Conservation (phyloP, 1,140 invertebrate genomes). For the Arctopsyche grandis region DNA sequence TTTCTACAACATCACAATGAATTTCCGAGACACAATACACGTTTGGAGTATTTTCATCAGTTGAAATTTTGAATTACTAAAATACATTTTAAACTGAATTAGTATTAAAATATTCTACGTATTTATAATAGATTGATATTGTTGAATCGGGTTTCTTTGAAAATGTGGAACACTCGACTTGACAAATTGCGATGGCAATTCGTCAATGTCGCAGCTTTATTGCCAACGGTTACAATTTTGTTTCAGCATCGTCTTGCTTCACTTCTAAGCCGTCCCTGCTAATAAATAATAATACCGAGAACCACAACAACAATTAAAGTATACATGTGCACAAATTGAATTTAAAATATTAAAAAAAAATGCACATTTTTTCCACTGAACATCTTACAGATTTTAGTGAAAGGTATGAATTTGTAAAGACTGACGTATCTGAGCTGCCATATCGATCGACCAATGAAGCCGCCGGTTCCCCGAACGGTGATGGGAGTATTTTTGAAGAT, state of each 20-base stretch:
- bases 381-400: too few relatives aligned
- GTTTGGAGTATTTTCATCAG: background rate
- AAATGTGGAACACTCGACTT: background rate
- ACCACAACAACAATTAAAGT: background rate
- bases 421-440: background rate
- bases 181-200: background rate
- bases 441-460: background rate
- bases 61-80: background rate
- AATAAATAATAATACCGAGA: background rate
- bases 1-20: background rate
- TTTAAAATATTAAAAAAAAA: background rate
- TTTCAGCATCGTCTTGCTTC: background rate
- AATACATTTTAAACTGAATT: background rate
- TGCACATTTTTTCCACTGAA: background rate
- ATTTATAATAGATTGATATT: background rate
- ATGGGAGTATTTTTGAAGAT: too few relatives aligned
- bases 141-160: background rate
- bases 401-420: background rate
- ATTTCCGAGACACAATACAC: background rate
- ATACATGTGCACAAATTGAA: background rate
- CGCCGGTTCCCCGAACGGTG: background rate
- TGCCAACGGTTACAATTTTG: slow-evolving; percentile 2
- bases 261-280: background rate
- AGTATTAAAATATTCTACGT: background rate
- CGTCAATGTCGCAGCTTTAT: background rate